Evolutionary conservation across 2,113 vertebrate species (phyloP), one percentile per base, ranked within the genome.

Genomic region (Etheostoma spectabile): DNA sequence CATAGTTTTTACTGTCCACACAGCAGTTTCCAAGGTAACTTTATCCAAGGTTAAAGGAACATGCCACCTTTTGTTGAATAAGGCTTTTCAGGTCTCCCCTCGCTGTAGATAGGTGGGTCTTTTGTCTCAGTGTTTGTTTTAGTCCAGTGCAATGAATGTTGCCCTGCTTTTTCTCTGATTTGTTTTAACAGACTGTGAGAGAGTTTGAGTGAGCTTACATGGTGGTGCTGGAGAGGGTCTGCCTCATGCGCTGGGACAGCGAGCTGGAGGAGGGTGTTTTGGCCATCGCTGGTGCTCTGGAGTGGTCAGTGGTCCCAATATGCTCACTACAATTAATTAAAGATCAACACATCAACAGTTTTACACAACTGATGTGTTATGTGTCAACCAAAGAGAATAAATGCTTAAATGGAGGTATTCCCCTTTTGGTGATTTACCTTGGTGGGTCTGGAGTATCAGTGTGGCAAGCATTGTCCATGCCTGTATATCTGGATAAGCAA

Each of bases 261-360:
- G 98, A 99, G 85, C 96, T 96, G 27, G 97, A 97, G 0, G 96
- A 97, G 0, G 97, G 96, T 0, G 97, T 98, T 93, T 98, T 99
- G 68, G 86, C 82, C 91, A 98, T 93, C 90, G 79, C 74, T 98
- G 97, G 53, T 96, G 96, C 51, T 99, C 97, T 0, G 98, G 98
- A 56, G 98, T 99, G 3, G 97, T 98, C 83, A 98, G 92, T 1
- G 97, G 97, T 6, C 97, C 98, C 78, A 99, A 67, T 48, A 99
- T 95, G 86, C 97, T 98, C 90, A 97, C 97, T 98, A 15, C n/a
- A 87, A 74, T 38, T 38, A 33, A 62, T 24, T 2, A 33, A 63
- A 68, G 7, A 61, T 56, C 18, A 64, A 45, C 18, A 60, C 5
- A 77, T 49, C 38, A 38, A n/a, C n/a, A n/a, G n/a, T n/a, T n/a